Evolutionary conservation across 2,888 invertebrate species (phyloP), one percentile per base, ranked within the genome.

Genomic region (Temnothorax ravouxi): DNA sequence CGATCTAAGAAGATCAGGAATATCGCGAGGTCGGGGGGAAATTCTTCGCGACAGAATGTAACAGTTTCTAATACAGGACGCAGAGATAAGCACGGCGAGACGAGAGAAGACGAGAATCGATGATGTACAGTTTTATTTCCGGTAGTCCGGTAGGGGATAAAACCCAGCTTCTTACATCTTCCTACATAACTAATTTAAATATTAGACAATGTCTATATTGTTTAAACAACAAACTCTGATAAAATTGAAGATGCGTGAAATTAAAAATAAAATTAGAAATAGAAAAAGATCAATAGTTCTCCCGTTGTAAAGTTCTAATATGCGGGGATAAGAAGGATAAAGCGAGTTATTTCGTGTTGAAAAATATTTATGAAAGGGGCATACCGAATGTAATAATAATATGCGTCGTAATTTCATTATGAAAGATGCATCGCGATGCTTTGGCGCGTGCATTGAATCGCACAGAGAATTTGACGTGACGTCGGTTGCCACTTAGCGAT

Each of bases 31-130:
- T 41, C 25, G 29, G n/a, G n/a, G n/a, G n/a, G 8, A 59, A 61
- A 61, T 41, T 72, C 21, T 25, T 56, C 11, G 15, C 62, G 47
- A 61, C 62, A 62, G 15, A 71, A 38, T 4, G 75, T 62, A 47
- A 75, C 34, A 74, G 44, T 50, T 75, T 75, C 47, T 75, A 25
- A 25, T 13, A 61, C 29, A 15, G 15, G 2, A 62, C 34, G 15
- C n/a, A n/a, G n/a, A 75, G 44, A 75, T 47, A 62, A 75, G 34
- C 15, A 75, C n/a, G 8, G 11, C 1, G n/a, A 44, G 52, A 25
- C 9, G 54, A 69, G 9, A 66, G 54, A 71, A 47, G 61, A 15
- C 29, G 41, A 69, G 29, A 44, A 69, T 83, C 71, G 54, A 83
- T 77, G 29, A 59, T 21, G 54, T 44, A 62, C 41, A 15, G 21